These are phyloP conservation scores for Thamnophis elegans DNA, from an alignment of 2,797 vertebrate species.

Conservation along the genomic window DNA sequence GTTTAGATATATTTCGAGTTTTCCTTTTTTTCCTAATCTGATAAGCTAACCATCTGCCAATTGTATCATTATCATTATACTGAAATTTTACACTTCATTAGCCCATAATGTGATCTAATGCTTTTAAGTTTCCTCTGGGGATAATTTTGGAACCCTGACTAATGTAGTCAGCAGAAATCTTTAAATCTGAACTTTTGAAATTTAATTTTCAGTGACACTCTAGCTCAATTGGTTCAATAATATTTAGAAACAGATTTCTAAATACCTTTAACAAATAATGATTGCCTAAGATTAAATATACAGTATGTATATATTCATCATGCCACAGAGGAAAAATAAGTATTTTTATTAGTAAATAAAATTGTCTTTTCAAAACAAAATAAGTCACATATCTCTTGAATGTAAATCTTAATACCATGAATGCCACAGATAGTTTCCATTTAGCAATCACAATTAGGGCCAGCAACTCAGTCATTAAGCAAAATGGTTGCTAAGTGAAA, in stretches of 20 bases:
- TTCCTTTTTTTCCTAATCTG: too few relatives aligned
- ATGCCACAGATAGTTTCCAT: neutral
- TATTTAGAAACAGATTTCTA: neutral
- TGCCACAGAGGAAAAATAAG: too few relatives aligned
- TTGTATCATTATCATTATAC: slow-evolving; percentile 59
- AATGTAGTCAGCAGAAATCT: neutral
- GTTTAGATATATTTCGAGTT: too few relatives aligned
- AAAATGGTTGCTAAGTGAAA: neutral
- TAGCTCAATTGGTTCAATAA: neutral
- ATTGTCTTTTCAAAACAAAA: neutral
- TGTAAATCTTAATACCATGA: neutral
- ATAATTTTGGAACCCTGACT: slow-evolving; percentile 20
- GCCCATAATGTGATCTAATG: slow-evolving; percentile 50
- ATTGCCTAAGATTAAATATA: neutral
- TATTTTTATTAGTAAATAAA: neutral
- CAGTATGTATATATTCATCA: too few relatives aligned
- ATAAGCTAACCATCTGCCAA: too few relatives aligned
- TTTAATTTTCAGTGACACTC: neutral
- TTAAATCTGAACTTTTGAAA: neutral
- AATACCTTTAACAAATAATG: neutral
- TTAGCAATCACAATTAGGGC: neutral
- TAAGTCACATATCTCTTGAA: neutral
- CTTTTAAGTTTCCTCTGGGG: slow-evolving; percentile 46
- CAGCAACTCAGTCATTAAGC: neutral
- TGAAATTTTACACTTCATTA: slow-evolving; percentile 65